Evolutionary conservation across 2,113 vertebrate species (phyloP).

Genomic region (Heptranchias perlo): DNA sequence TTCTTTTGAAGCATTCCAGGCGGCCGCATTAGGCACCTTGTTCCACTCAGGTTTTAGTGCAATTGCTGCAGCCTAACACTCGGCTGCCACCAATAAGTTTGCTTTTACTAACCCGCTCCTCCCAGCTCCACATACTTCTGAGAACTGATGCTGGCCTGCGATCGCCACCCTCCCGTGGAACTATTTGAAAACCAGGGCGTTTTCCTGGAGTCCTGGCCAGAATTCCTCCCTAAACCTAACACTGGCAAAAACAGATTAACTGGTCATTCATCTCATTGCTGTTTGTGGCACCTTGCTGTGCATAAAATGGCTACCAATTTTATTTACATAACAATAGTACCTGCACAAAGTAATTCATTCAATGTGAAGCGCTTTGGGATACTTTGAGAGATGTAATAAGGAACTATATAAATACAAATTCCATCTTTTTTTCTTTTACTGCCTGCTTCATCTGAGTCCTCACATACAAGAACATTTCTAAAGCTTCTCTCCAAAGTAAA

Average conservation of each 20-base stretch:
- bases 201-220: not conserved
- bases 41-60: not conserved
- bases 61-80: not conserved
- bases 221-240: not conserved
- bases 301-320: not conserved
- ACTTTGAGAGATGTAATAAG: not conserved
- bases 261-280: not conserved
- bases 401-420: not conserved
- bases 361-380: not conserved
- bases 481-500: not conserved
- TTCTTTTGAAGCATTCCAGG: not conserved
- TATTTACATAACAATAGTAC: not conserved
- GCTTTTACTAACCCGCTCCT: not conserved
- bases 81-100: not conserved
- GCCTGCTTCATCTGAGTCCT: not conserved
- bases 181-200: not conserved
- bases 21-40: not conserved
- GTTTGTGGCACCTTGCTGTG: not conserved
- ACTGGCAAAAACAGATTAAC: not conserved
- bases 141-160: too few species aligned
- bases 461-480: not conserved
- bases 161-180: not conserved
- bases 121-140: too few species aligned
- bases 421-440: not conserved
- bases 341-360: not conserved